These are phyloP conservation scores for Eupithecia inturbata DNA, from an alignment of 2,888 invertebrate species.

Conservation along the genomic window DNA sequence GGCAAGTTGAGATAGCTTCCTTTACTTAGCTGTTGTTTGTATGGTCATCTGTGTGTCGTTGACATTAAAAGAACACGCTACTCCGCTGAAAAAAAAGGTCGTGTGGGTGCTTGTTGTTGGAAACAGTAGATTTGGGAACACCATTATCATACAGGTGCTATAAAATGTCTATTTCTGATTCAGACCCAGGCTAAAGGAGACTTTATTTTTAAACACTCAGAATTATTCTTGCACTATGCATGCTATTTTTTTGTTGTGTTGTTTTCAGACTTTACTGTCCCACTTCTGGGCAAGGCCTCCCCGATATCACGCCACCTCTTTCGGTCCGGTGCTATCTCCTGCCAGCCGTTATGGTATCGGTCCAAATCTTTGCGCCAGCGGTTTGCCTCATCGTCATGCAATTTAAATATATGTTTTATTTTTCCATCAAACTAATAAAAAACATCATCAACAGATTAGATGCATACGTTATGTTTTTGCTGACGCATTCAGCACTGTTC, in stretches of 20 bases:
- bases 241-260: background rate
- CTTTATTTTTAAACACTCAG: background rate
- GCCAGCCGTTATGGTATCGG: background rate
- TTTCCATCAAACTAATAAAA: background rate
- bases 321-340: background rate
- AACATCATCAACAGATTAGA: background rate
- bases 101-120: background rate
- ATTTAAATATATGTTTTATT: background rate
- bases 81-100: background rate
- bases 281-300: background rate
- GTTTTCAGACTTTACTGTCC: background rate
- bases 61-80: conserved; percentile 13
- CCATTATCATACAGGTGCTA: background rate
- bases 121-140: background rate
- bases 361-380: background rate
- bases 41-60: conserved; percentile 7
- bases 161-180: background rate
- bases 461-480: conserved; percentile 1
- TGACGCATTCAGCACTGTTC: conserved; percentile 4
- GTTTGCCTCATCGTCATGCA: background rate
- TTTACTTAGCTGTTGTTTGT: conserved; percentile 32
- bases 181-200: background rate
- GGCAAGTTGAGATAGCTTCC: conserved; percentile 41
- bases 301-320: background rate
- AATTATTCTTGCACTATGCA: background rate